Conservation (phyloP, 2,113 vertebrate genomes). For the Conger conger region DNA sequence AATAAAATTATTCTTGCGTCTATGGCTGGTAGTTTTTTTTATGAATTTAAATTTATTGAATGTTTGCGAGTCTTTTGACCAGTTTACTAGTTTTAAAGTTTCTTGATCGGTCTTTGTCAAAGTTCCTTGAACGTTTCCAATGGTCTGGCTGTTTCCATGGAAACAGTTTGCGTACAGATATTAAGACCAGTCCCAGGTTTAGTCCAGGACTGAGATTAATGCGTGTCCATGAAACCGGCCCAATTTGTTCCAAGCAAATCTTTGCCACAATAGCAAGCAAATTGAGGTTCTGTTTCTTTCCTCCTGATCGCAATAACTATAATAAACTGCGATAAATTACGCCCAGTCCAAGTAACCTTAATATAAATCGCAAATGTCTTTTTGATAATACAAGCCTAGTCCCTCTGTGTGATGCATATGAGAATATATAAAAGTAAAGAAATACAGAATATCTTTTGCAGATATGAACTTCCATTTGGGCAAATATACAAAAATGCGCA, state of each 20-base stretch:
- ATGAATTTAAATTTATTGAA: not conserved
- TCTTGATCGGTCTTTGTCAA: not conserved
- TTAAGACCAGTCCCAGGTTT: too few relatives aligned
- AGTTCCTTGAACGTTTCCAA: not conserved
- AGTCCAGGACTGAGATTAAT: too few relatives aligned
- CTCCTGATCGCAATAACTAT: too few relatives aligned
- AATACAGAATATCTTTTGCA: too few relatives aligned
- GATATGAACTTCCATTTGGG: too few relatives aligned
- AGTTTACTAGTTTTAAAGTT: not conserved
- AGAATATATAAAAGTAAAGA: not conserved
- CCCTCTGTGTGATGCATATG: not conserved
- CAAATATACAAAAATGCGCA: too few relatives aligned
- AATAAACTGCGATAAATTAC: too few relatives aligned
- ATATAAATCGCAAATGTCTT: not conserved
- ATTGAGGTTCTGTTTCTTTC: too few relatives aligned
- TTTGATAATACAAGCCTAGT: not conserved
- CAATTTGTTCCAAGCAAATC: too few relatives aligned
- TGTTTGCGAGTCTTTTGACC: not conserved
- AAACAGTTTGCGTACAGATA: not conserved
- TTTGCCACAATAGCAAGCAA: too few relatives aligned
- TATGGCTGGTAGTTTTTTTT: not conserved
- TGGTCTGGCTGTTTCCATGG: not conserved
- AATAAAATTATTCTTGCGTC: slow-evolving; percentile 70
- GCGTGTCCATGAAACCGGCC: too few relatives aligned
- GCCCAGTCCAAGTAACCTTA: not conserved